Conservation (phyloP, 1,140 invertebrate genomes). For the Drosophila pallidifrons region DNA sequence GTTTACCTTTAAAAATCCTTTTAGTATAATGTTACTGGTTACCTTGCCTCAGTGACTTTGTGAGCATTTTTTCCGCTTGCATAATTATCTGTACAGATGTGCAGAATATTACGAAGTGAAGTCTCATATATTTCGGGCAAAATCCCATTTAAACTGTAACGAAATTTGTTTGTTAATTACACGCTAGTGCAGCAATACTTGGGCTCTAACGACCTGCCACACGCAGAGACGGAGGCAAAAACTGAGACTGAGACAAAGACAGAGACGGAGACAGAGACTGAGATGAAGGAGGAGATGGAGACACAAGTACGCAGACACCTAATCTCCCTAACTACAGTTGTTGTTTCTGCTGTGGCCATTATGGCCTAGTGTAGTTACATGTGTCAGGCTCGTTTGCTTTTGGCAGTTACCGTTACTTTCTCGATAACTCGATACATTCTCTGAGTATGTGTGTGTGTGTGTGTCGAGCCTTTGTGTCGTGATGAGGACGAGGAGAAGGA, state of each 20-base stretch:
- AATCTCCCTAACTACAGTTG: conserved; percentile 30
- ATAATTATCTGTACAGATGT: not conserved
- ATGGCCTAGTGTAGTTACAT: conserved; percentile 33
- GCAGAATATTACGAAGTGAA: not conserved
- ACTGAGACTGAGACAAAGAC: not conserved
- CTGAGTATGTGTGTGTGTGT: not conserved
- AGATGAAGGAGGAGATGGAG: not conserved
- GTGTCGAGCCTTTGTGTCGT: conserved; percentile 35
- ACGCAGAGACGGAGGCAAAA: conserved; percentile 3
- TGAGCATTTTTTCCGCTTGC: not conserved
- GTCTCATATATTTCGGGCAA: conserved; percentile 1
- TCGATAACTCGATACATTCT: conserved; percentile 37
- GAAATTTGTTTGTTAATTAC: conserved; percentile 39
- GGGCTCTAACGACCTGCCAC: conserved; percentile 22
- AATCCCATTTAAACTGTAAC: conserved; percentile 38
- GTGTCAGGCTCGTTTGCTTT: conserved; percentile 21
- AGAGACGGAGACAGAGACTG: not conserved
- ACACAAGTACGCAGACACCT: conserved; percentile 5
- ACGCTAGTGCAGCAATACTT: conserved; percentile 11
- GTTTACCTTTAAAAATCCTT: too few relatives aligned
- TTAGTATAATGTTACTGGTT: too few relatives aligned
- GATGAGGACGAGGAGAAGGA: not conserved
- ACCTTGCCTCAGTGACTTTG: not conserved
- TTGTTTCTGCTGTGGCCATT: conserved; percentile 18
- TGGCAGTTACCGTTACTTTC: conserved; percentile 45